Evolutionary conservation across 1,140 invertebrate species (phyloP).

Genomic region (Pomacea maculata): DNA sequence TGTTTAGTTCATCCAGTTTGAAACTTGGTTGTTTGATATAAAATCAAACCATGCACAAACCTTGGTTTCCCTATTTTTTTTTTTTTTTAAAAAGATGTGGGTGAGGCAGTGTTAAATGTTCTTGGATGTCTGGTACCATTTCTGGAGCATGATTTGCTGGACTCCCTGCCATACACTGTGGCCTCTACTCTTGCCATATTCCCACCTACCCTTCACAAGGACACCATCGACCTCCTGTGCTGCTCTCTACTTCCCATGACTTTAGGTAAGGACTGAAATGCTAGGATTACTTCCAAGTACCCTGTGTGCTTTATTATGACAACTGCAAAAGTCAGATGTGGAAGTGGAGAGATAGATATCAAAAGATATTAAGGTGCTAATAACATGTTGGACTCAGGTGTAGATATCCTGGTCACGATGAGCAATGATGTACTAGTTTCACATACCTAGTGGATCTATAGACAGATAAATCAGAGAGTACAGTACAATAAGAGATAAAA

Average conservation of each 20-base stretch:
- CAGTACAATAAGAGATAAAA: too few species aligned
- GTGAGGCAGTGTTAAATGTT: conserved; percentile 60
- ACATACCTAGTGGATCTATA: too few species aligned
- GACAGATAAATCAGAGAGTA: too few species aligned
- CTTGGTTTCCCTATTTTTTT: neutral
- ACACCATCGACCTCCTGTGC: conserved; percentile 93
- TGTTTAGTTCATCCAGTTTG: too few species aligned
- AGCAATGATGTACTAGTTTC: too few species aligned
- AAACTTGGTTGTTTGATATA: too few species aligned
- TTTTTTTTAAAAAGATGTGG: conserved; percentile 78
- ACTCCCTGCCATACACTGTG: conserved; percentile 92
- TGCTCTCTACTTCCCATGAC: conserved; percentile 97
- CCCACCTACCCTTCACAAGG: conserved; percentile 89
- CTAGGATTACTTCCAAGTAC: too few species aligned
- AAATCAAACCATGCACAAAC: too few species aligned
- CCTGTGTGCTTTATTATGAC: too few species aligned
- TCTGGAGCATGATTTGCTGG: conserved; percentile 93
- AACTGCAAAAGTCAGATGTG: too few species aligned
- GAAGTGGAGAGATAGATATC: neutral
- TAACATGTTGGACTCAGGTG: neutral
- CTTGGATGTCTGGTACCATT: conserved; percentile 83
- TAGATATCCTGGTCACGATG: too few species aligned
- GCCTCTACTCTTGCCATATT: conserved; percentile 93
- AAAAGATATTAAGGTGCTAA: neutral
- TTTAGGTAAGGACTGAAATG: conserved; percentile 74